These are phyloP conservation scores for Riptortus pedestris DNA, from an alignment of 1,140 invertebrate species.

Conservation along the genomic window DNA sequence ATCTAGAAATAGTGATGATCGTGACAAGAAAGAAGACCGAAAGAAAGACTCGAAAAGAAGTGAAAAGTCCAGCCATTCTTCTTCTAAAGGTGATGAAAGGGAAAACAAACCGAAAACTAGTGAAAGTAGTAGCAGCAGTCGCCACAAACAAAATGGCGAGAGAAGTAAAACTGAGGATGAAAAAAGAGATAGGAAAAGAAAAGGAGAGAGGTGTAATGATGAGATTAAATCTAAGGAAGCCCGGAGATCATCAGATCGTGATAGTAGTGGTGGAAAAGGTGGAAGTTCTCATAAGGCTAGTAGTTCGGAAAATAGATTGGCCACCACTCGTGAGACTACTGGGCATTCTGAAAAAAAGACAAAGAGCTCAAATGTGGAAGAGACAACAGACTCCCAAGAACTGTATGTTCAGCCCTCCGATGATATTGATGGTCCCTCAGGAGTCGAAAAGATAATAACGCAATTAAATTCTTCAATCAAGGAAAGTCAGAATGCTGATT, in stretches of 20 bases:
- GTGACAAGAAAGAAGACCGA: constrained; percentile 19
- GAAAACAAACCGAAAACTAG: constrained; percentile 14
- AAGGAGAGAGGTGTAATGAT: constrained; percentile 22
- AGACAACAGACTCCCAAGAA: neutral
- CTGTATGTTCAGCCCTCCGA: neutral
- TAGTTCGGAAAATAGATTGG: neutral
- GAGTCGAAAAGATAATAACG: constrained; percentile 19
- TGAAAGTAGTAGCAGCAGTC: constrained; percentile 6
- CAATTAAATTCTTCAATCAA: constrained; percentile 24
- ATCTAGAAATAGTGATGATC: constrained; percentile 12
- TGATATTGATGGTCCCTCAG: neutral
- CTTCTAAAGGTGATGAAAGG: constrained; percentile 17
- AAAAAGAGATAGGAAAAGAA: constrained; percentile 15
- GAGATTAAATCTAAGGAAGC: constrained; percentile 22
- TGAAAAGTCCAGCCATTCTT: constrained; percentile 6
- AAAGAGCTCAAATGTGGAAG: neutral
- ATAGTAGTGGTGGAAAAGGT: constrained; percentile 27
- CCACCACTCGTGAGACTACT: neutral
- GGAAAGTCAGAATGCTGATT: constrained; percentile 2
- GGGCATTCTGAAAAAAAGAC: neutral
- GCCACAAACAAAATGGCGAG: constrained; percentile 18
- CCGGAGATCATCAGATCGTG: constrained; percentile 29
- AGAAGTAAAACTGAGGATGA: constrained; percentile 21
- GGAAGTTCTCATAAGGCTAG: neutral
- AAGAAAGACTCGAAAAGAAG: constrained; percentile 12